Percentiles rank a stretch among this genome's conserved stretches.
phyloP scores from a whole-genome alignment of 2,113 vertebrate genomes.

The Cairina moschata region DNA sequence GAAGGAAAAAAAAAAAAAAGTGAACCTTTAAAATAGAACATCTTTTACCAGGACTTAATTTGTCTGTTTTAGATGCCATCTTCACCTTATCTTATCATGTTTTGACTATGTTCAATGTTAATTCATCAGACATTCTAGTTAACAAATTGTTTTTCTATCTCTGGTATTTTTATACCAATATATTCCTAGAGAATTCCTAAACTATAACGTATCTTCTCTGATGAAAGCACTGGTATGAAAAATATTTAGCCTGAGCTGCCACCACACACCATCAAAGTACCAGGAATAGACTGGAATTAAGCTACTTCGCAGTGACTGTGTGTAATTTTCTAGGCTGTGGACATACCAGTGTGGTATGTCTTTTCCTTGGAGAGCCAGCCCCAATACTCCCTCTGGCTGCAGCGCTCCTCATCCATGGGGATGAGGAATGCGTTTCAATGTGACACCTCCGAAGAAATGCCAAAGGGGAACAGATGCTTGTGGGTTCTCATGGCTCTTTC shows the following conservation, averaged over 20 bases:
- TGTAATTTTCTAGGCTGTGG: neutral
- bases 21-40: neutral
- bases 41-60: neutral
- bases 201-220: neutral
- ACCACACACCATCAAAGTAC: neutral
- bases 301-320: neutral
- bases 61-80: neutral
- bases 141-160: neutral
- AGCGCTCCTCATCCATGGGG: neutral
- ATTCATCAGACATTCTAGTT: neutral
- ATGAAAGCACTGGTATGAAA: slow-evolving; percentile 1
- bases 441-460: neutral
- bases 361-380: neutral
- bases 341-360: neutral
- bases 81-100: neutral
- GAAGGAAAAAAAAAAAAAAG: neutral
- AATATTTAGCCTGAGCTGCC: slow-evolving; percentile 9
- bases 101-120: neutral
- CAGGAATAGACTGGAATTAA: slow-evolving; percentile 10
- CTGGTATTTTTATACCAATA: neutral
- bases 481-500: neutral
- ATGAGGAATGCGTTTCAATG: neutral
- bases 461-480: neutral
- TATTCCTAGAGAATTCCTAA: slow-evolving; percentile 22
- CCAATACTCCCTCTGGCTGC: slow-evolving; percentile 22